These are phyloP conservation scores for Mohoua ochrocephala DNA, from an alignment of 2,113 vertebrate genomes.

Conservation along the genomic window DNA sequence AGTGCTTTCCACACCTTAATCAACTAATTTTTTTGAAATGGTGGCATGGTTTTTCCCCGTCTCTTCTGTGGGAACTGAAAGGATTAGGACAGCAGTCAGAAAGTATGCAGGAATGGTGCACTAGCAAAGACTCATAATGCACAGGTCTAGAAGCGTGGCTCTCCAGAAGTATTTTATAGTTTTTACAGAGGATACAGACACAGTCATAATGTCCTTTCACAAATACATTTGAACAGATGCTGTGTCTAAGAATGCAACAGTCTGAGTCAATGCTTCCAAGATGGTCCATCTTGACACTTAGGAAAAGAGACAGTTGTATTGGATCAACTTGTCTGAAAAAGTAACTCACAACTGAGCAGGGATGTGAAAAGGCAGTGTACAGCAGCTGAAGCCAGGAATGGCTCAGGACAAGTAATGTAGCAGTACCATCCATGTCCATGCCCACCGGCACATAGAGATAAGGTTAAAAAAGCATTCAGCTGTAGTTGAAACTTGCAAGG, in stretches of 20 bases:
- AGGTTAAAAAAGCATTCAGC: not conserved
- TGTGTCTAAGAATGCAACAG: not conserved
- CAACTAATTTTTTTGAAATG: conserved; percentile 1
- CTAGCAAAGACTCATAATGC: not conserved
- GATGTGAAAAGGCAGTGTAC: not conserved
- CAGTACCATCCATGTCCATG: not conserved
- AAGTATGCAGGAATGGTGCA: not conserved
- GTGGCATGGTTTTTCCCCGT: not conserved
- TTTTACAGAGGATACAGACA: not conserved
- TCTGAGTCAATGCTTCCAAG: not conserved
- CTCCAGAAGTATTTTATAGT: not conserved
- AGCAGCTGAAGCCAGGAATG: not conserved
- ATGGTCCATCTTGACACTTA: not conserved
- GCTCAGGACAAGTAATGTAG: not conserved
- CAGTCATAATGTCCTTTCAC: not conserved
- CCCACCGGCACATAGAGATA: not conserved
- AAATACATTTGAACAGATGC: not conserved
- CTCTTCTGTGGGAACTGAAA: not conserved
- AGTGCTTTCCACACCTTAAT: conserved; percentile 18
- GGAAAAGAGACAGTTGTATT: not conserved
- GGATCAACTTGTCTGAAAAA: not conserved
- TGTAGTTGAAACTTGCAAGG: not conserved
- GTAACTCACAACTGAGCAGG: not conserved
- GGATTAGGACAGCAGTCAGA: not conserved
- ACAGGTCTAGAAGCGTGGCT: not conserved